Base-by-base conservation (phyloP, 2,797 vertebrate species). In the Neoniphon sammara region DNA sequence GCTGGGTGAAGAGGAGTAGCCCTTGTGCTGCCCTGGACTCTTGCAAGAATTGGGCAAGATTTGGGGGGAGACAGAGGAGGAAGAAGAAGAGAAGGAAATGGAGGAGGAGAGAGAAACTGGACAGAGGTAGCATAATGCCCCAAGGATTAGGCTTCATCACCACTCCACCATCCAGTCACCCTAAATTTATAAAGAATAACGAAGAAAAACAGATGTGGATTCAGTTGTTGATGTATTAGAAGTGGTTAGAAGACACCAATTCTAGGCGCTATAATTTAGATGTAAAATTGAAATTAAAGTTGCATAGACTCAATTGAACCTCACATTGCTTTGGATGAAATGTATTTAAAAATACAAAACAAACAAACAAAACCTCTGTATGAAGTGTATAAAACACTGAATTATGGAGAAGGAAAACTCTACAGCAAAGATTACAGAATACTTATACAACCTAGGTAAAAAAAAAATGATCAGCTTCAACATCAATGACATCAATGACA, bases 141-240 rank as follows among this genome's bases (percentile, higher is more conserved):
- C 93, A 92, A 89, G 66, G 81, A 91, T 93, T 94, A 92, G 93
- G 93, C 91, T 92, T 97, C 93, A 95, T 82, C 85, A 93, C 94
- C 95, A 95, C 96, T 93, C 95, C 95, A 95, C 96, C 93, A 95
- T 90, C 91, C 88, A 92, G 94, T 93, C 89, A 94, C 91, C 94
- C 97, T 94, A 72, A 78, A 89, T 87, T 88, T 72, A 82, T 60
- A 89, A 63, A 89, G 69, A 91, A 78, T 57, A 63, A 85, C 18
- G 88, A 73, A 82, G 59, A 85, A 73, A 83, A 55, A 85, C n/a
- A 86, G 55, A 86, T 69, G 67, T 80, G 58, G 36, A 73, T 77
- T 90, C 66, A 88, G 81, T 77, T 59, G 58, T 46, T 70, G 62
- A 73, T 17, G 49, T 68, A 1, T 46, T 67, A 27, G 25, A 27